Percentiles rank a stretch among this genome's conserved stretches.
phyloP scores from a whole-genome alignment of 1,140 invertebrate genomes.

The Zaprionus lachaisei region DNA sequence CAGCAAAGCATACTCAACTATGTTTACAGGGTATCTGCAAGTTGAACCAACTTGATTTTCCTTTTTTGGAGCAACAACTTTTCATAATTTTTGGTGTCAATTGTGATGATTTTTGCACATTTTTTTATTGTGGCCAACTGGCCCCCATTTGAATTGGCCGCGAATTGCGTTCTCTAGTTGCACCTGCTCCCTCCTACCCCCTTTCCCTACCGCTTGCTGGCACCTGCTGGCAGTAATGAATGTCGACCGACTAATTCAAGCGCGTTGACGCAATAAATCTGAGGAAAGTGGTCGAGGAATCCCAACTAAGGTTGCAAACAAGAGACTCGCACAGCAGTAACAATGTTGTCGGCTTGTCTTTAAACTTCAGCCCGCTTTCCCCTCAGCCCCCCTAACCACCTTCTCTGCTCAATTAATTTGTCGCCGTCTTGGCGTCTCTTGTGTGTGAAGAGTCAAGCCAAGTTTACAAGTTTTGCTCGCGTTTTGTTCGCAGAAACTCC shows the following conservation, averaged over 20 bases:
- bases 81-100: not conserved
- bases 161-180: not conserved
- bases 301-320: not conserved
- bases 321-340: not conserved
- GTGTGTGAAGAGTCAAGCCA: constrained; percentile 21
- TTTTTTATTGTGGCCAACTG: constrained; percentile 14
- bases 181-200: constrained; percentile 19
- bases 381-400: not conserved
- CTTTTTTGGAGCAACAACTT: not conserved
- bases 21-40: not conserved
- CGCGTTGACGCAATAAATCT: constrained; percentile 74
- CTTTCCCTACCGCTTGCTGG: constrained; percentile 31
- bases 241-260: constrained; percentile 56
- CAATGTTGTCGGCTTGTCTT: constrained; percentile 23
- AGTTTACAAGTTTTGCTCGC: constrained; percentile 37
- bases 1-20: too few species aligned
- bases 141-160: constrained; percentile 37
- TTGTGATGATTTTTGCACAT: constrained; percentile 26
- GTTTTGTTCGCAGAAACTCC: constrained; percentile 49
- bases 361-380: not conserved
- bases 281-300: constrained; percentile 60
- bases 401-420: constrained; percentile 62
- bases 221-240: constrained; percentile 66
- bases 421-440: constrained; percentile 30
- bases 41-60: not conserved